These are phyloP conservation scores for Hiodon alosoides DNA, from an alignment of 2,113 vertebrate genomes.

Conservation along the genomic window DNA sequence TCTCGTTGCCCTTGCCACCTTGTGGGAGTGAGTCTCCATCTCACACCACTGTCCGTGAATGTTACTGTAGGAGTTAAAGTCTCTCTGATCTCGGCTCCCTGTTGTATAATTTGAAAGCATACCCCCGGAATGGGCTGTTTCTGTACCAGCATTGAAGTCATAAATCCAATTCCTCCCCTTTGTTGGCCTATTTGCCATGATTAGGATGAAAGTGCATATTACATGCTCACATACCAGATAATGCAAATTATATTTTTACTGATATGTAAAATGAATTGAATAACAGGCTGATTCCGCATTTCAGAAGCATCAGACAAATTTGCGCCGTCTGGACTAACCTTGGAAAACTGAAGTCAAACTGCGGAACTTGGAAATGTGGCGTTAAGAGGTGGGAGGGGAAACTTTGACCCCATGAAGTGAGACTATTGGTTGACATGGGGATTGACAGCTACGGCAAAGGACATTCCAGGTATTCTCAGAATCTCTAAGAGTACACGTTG, in stretches of 20 bases:
- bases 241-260: background rate
- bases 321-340: background rate
- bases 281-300: background rate
- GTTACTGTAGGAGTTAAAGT: background rate
- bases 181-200: background rate
- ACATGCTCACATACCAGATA: background rate
- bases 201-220: background rate
- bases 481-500: background rate
- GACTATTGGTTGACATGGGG: background rate
- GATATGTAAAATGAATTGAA: background rate
- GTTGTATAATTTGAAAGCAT: background rate
- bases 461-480: background rate
- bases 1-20: background rate
- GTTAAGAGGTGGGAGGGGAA: background rate
- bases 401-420: background rate
- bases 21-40: background rate
- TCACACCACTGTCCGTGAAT: background rate
- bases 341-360: background rate
- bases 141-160: background rate
- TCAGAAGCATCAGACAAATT: background rate
- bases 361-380: background rate
- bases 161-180: background rate
- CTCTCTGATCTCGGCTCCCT: slow-evolving; percentile 7
- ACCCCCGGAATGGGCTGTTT: background rate
- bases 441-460: background rate